phyloP scores from a whole-genome alignment of 2,888 invertebrate genomes.

The Cerastoderma edule region DNA sequence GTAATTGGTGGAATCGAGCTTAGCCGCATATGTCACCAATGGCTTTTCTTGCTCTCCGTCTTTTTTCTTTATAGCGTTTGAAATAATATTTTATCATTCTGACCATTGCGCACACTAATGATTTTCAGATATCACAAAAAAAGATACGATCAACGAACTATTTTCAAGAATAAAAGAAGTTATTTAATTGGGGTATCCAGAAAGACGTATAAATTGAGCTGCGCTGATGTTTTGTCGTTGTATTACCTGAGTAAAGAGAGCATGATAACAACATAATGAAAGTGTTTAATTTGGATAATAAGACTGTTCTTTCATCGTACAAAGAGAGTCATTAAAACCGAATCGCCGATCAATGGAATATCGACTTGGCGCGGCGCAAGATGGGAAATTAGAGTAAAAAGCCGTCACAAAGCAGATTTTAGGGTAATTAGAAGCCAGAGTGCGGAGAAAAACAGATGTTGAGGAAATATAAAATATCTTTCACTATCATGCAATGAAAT shows the following conservation, averaged over 20 bases:
- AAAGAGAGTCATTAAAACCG: slow-evolving; percentile 22
- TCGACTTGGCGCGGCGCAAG: slow-evolving; percentile 17
- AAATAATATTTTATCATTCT: too few relatives aligned
- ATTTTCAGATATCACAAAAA: too few relatives aligned
- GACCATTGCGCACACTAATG: too few relatives aligned
- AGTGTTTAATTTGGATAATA: slow-evolving; percentile 25
- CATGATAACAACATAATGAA: slow-evolving; percentile 25
- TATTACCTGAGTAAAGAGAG: slow-evolving; percentile 1
- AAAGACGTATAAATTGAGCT: too few relatives aligned
- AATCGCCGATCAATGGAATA: slow-evolving; percentile 18
- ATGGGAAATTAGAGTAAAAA: slow-evolving; percentile 27
- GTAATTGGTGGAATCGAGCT: too few relatives aligned
- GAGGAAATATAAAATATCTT: slow-evolving; percentile 14
- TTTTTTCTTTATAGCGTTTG: too few relatives aligned
- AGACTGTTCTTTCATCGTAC: slow-evolving; percentile 22
- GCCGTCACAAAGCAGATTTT: slow-evolving; percentile 28
- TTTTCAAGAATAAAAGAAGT: too few relatives aligned
- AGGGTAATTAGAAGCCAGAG: slow-evolving; percentile 23
- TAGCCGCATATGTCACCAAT: too few relatives aligned
- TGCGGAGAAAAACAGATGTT: slow-evolving; percentile 23
- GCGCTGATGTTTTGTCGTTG: slow-evolving; percentile 9
- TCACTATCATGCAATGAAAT: slow-evolving; percentile 13
- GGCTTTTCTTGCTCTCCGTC: too few relatives aligned
- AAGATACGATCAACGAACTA: too few relatives aligned
- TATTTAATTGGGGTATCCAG: too few relatives aligned